A percentile compares a stretch with the other conserved stretches of the same genome.
Conservation (phyloP, 2,113 vertebrate species). For the Vidua macroura region DNA sequence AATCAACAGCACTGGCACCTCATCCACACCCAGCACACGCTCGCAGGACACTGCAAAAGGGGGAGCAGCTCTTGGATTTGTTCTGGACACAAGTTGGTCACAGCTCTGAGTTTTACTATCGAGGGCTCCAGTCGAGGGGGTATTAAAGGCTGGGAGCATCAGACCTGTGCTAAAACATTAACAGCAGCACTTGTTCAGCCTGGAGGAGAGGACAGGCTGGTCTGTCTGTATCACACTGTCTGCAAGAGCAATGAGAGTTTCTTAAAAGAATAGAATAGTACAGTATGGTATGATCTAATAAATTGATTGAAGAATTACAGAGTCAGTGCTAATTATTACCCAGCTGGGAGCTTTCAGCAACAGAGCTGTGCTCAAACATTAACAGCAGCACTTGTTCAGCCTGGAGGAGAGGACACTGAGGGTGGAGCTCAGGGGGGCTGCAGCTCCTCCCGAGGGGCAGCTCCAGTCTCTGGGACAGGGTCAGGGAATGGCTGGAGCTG, state of each 20-base stretch:
- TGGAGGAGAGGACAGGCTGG: neutral
- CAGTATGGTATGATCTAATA: too few species aligned
- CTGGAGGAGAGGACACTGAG: neutral
- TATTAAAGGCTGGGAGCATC: neutral
- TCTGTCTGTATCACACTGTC: too few species aligned
- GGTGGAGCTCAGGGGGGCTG: neutral
- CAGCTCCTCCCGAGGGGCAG: neutral
- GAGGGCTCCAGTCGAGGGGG: accelerated
- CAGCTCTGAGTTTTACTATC: accelerated
- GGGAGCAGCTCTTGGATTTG: accelerated
- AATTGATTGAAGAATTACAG: too few species aligned
- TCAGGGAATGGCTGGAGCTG: neutral
- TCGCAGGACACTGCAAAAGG: accelerated
- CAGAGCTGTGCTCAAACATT: accelerated
- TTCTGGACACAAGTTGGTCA: accelerated
- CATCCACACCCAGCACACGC: accelerated
- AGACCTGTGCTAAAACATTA: accelerated
- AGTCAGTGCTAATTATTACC: too few species aligned
- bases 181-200: neutral
- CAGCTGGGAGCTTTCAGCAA: neutral
- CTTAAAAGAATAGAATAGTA: too few species aligned
- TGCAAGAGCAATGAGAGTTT: too few species aligned
- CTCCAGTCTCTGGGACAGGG: neutral
- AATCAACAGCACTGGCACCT: accelerated
- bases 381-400: neutral